Evolutionary conservation across 2,113 vertebrate species (phyloP).

Genomic region (Girardinichthys multiradiatus): DNA sequence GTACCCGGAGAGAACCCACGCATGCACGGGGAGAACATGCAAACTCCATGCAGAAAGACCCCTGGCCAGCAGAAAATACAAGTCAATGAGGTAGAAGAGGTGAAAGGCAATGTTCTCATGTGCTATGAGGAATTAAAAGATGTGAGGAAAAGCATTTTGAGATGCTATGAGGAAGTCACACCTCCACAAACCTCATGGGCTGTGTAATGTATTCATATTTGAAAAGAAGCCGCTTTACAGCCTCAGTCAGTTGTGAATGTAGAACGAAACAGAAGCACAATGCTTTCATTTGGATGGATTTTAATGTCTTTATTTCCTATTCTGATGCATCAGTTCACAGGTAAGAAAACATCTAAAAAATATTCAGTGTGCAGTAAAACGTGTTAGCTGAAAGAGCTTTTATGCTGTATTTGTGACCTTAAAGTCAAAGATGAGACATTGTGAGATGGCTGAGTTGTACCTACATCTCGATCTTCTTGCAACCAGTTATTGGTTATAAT

Average conservation of each 20-base stretch:
- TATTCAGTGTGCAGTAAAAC: not conserved
- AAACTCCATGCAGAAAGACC: too few species aligned
- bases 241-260: not conserved
- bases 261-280: not conserved
- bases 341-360: conserved; percentile 7
- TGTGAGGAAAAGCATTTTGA: too few species aligned
- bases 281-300: conserved; percentile 1
- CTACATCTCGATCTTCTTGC: not conserved
- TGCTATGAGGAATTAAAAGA: too few species aligned
- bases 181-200: not conserved
- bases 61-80: too few species aligned
- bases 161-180: not conserved
- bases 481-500: not conserved
- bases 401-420: too few species aligned
- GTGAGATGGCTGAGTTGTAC: not conserved
- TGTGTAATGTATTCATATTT: not conserved
- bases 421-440: too few species aligned
- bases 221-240: not conserved
- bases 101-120: too few species aligned
- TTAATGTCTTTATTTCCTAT: not conserved
- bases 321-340: conserved; percentile 6
- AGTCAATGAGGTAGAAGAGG: too few species aligned
- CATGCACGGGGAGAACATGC: too few species aligned
- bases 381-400: too few species aligned
- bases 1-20: too few species aligned